Evolutionary conservation across 2,888 invertebrate genomes (phyloP).

Genomic region (Harmothoe impar): DNA sequence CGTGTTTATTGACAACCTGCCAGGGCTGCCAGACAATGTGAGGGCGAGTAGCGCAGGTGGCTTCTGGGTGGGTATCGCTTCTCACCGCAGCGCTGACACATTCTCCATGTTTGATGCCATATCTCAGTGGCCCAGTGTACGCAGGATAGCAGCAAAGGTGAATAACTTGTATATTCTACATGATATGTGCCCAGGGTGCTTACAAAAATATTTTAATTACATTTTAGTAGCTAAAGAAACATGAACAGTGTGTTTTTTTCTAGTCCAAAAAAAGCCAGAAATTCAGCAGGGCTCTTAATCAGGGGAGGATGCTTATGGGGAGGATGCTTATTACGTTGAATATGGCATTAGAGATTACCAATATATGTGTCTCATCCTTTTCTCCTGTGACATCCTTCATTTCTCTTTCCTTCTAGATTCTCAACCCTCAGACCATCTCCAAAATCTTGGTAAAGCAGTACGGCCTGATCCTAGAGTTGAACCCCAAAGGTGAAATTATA

Average conservation of each 20-base stretch:
- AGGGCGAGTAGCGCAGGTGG: conserved; percentile 81
- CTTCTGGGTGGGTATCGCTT: conserved; percentile 83
- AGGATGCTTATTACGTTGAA: too few relatives aligned
- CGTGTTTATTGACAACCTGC: conserved; percentile 90
- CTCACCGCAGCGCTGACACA: conserved; percentile 65
- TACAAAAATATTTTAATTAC: too few relatives aligned
- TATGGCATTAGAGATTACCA: too few relatives aligned
- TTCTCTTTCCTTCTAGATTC: background rate
- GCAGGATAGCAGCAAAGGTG: conserved; percentile 68
- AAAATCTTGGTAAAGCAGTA: background rate
- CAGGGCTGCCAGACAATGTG: conserved; percentile 88
- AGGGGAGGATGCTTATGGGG: too few relatives aligned
- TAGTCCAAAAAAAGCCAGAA: too few relatives aligned
- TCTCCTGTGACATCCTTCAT: too few relatives aligned
- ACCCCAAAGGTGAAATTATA: conserved; percentile 66
- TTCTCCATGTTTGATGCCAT: conserved; percentile 66
- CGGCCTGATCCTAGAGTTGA: conserved; percentile 65
- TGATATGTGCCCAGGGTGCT: too few relatives aligned
- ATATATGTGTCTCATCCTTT: too few relatives aligned
- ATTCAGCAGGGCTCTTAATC: too few relatives aligned
- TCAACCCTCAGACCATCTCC: background rate
- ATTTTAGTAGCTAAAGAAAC: too few relatives aligned
- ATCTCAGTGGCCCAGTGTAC: conserved; percentile 63
- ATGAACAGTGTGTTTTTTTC: too few relatives aligned
- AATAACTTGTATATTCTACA: too few relatives aligned